Conservation (phyloP, 2,797 vertebrate genomes). For the Borostomias antarcticus region DNA sequence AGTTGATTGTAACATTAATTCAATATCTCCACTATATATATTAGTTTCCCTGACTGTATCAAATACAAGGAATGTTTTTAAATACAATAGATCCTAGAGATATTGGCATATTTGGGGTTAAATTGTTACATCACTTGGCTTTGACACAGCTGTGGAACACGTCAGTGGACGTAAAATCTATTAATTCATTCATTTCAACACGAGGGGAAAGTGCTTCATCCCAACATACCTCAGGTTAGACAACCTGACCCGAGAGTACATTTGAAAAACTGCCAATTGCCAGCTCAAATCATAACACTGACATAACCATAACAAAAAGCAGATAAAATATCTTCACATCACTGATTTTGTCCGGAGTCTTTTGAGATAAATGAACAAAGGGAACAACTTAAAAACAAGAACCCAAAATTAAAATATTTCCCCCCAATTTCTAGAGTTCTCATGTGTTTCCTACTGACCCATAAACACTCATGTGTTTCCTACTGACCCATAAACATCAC, state of each 20-base stretch:
- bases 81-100: conserved; percentile 63
- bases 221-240: conserved; percentile 70
- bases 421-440: conserved; percentile 29
- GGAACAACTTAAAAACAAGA: conserved; percentile 34
- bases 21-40: conserved; percentile 66
- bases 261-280: conserved; percentile 70
- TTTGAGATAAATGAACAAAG: conserved; percentile 37
- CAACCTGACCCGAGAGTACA: conserved; percentile 56
- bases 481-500: conserved; percentile 35
- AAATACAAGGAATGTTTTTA: conserved; percentile 72
- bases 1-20: conserved; percentile 61
- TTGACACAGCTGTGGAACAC: conserved; percentile 67
- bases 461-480: conserved; percentile 30
- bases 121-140: conserved; percentile 35
- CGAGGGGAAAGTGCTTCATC: conserved; percentile 78
- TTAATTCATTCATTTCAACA: conserved; percentile 41
- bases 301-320: conserved; percentile 51
- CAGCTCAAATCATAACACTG: conserved; percentile 73
- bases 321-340: conserved; percentile 74
- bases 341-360: conserved; percentile 76
- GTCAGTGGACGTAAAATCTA: conserved; percentile 49
- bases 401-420: conserved; percentile 19
- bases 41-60: conserved; percentile 74
- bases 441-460: conserved; percentile 31
- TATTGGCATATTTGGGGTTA: conserved; percentile 57